A percentile compares a stretch with the other conserved stretches of the same genome.
phyloP scores from a whole-genome alignment of 2,888 invertebrate genomes.

The Cylloceria caligata region DNA sequence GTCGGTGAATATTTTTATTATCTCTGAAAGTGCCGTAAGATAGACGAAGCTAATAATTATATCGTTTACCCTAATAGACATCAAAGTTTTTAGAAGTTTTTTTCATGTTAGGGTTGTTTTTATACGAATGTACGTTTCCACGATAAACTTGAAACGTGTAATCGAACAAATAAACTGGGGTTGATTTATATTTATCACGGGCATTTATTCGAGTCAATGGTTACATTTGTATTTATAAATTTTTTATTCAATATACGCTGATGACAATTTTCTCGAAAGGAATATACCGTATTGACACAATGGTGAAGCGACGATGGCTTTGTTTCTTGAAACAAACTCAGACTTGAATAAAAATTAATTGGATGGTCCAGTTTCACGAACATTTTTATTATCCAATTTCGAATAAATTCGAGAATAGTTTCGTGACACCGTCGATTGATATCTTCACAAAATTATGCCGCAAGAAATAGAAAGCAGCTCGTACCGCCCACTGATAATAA shows the following conservation, averaged over 20 bases:
- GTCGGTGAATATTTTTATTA: too few relatives aligned
- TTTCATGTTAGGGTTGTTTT: too few relatives aligned
- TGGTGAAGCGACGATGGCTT: background rate
- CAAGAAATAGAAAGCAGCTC: background rate
- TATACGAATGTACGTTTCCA: too few relatives aligned
- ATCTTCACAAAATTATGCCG: background rate
- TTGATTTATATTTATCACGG: background rate
- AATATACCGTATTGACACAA: background rate
- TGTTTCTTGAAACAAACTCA: background rate
- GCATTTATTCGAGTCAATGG: background rate
- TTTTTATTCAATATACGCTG: background rate
- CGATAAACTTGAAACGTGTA: background rate
- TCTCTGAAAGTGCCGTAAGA: too few relatives aligned
- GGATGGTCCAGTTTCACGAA: background rate
- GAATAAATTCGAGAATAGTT: background rate
- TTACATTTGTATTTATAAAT: slow-evolving; percentile 5
- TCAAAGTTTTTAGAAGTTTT: too few relatives aligned
- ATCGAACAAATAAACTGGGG: background rate
- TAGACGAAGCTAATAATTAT: too few relatives aligned
- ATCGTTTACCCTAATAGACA: too few relatives aligned
- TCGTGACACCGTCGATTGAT: slow-evolving; percentile 16
- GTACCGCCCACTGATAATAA: slow-evolving; percentile 7
- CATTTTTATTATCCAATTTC: slow-evolving; percentile 6
- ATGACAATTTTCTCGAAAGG: background rate
- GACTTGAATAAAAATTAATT: background rate